These are phyloP conservation scores for Idaea straminata DNA, from an alignment of 2,888 invertebrate species.

Conservation along the genomic window DNA sequence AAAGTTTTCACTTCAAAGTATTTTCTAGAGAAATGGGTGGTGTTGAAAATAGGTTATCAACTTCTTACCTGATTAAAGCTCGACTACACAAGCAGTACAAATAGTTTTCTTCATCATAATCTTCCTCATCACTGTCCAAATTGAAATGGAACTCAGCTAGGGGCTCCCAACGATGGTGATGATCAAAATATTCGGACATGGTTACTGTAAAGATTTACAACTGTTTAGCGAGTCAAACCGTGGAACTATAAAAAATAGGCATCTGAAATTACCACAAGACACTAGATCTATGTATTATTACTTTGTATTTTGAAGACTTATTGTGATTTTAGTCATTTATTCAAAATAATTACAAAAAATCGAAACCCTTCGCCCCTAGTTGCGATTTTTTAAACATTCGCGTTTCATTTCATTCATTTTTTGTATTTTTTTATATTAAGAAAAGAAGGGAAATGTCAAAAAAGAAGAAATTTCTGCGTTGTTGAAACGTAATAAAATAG, in stretches of 20 bases:
- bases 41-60: background rate
- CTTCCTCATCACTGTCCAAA: slow-evolving; percentile 58
- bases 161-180: slow-evolving; percentile 82
- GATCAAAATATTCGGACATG: slow-evolving; percentile 69
- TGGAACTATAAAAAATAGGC: background rate
- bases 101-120: slow-evolving; percentile 70
- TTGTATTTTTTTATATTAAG: background rate
- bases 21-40: background rate
- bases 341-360: slow-evolving; percentile 6
- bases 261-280: background rate
- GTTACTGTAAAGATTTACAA: slow-evolving; percentile 33
- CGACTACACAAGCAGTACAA: slow-evolving; percentile 86
- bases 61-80: slow-evolving; percentile 82
- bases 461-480: background rate
- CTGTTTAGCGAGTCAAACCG: background rate
- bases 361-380: background rate
- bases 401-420: background rate
- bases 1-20: background rate
- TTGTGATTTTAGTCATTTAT: background rate
- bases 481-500: background rate
- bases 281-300: background rate
- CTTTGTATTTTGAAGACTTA: background rate
- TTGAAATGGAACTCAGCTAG: slow-evolving; percentile 82
- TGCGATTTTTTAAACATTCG: background rate
- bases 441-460: background rate